Evolutionary conservation across 2,113 vertebrate genomes (phyloP).

Genomic region (Hippocampus guttulatus): DNA sequence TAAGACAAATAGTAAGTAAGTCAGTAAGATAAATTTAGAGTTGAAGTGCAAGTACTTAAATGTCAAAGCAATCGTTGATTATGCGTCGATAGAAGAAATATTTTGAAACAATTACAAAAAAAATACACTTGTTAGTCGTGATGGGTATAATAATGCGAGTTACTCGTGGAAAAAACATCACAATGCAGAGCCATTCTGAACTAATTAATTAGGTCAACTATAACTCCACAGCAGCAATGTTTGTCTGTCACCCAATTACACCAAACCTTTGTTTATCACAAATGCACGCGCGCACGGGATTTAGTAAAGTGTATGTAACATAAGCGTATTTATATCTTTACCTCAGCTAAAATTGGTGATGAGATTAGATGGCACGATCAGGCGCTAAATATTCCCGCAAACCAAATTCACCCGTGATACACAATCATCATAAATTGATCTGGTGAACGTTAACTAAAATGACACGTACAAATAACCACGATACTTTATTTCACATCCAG

Average conservation of each 20-base stretch:
- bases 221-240: background rate
- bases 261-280: background rate
- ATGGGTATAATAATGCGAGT: background rate
- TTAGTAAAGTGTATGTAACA: background rate
- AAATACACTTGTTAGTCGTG: background rate
- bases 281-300: background rate
- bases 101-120: background rate
- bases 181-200: background rate
- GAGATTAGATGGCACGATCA: conserved; percentile 46
- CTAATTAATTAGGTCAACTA: background rate
- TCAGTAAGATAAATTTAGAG: background rate
- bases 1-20: no score
- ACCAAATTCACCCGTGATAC: background rate
- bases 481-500: background rate
- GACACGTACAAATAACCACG: background rate
- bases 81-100: background rate
- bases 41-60: background rate
- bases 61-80: background rate
- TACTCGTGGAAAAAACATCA: background rate
- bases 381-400: conserved; percentile 12
- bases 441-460: background rate
- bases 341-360: conserved; percentile 15
- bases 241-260: no score
- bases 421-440: background rate
- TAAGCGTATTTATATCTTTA: background rate